These are phyloP conservation scores for Cordilura impudica DNA, from an alignment of 2,888 invertebrate genomes.

Conservation along the genomic window DNA sequence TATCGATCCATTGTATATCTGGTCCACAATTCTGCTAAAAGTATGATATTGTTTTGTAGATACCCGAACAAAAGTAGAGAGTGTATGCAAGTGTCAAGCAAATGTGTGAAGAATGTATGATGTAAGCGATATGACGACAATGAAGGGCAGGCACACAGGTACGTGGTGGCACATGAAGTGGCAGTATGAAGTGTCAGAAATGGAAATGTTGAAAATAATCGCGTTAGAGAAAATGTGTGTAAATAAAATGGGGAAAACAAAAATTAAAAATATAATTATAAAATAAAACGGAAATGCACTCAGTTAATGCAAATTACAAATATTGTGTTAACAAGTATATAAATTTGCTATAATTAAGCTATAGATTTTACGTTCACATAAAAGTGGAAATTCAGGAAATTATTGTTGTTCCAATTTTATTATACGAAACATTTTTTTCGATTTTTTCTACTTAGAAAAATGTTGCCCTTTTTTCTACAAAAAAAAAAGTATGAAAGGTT, in stretches of 20 bases:
- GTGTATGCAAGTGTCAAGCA: slow-evolving; percentile 21
- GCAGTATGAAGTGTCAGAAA: neutral
- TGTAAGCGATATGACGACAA: neutral
- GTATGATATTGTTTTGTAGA: slow-evolving; percentile 74
- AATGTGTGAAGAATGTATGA: slow-evolving; percentile 26
- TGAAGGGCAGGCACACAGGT: too few species aligned
- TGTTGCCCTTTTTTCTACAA: too few species aligned
- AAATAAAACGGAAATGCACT: too few species aligned
- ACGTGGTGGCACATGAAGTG: neutral
- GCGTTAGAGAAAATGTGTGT: neutral
- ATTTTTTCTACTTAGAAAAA: too few species aligned
- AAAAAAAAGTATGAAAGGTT: too few species aligned
- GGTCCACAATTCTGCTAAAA: slow-evolving; percentile 88
- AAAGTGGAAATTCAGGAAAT: too few species aligned
- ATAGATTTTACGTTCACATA: too few species aligned
- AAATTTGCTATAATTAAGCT: too few species aligned
- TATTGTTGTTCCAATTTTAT: too few species aligned
- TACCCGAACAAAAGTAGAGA: slow-evolving; percentile 66
- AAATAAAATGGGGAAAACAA: neutral
- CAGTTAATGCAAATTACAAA: too few species aligned
- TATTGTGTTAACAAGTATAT: too few species aligned
- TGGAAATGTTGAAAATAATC: neutral
- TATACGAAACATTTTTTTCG: too few species aligned
- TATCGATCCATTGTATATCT: slow-evolving; percentile 96
- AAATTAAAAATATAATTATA: neutral